phyloP scores from a whole-genome alignment of 2,113 vertebrate genomes.

The Hypanus sabinus region DNA sequence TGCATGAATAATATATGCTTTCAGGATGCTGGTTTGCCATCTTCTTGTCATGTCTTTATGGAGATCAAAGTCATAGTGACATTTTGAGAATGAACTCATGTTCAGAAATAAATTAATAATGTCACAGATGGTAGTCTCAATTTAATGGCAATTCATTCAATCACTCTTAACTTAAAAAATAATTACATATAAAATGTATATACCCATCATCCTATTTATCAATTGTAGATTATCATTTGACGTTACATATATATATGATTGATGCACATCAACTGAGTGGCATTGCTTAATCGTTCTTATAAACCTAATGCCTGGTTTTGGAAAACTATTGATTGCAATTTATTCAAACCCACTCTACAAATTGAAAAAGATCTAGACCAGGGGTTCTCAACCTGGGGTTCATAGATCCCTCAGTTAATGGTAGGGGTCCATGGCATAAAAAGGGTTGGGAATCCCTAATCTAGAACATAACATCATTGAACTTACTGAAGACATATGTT shows the following conservation, averaged over 20 bases:
- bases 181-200: not conserved
- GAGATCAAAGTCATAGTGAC: not conserved
- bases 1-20: not conserved
- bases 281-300: not conserved
- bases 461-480: not conserved
- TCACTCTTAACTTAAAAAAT: not conserved
- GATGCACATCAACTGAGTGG: not conserved
- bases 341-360: not conserved
- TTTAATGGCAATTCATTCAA: not conserved
- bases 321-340: not conserved
- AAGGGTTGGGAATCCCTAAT: too few species aligned
- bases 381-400: too few species aligned
- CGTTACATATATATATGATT: not conserved
- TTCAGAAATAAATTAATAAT: not conserved
- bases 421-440: too few species aligned
- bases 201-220: not conserved
- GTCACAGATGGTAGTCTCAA: not conserved
- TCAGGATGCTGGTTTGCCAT: slow-evolving; percentile 7
- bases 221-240: not conserved
- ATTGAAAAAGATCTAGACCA: not conserved
- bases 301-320: not conserved
- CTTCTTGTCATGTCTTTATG: not conserved
- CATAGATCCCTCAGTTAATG: too few species aligned
- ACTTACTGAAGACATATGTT: not conserved
- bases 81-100: not conserved